Evolutionary conservation across 64 coral and sea anemone species (phyloP), one percentile per base, ranked within the genome.

Genomic region (Pocillopora verrucosa): DNA sequence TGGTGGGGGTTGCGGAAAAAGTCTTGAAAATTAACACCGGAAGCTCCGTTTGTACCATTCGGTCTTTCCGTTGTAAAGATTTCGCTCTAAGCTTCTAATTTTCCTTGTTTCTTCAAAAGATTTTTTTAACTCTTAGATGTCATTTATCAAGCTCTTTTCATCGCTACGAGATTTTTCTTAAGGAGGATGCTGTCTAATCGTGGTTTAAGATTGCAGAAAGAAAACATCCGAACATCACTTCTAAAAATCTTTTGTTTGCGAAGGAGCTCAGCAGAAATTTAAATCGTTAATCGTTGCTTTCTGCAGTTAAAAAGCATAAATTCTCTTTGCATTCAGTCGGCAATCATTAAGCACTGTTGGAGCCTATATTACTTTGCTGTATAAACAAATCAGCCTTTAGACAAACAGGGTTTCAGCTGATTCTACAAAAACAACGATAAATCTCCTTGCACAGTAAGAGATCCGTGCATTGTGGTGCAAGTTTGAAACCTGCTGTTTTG

Each of bases 351-450:
- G 15, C 59, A 16, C 63, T n/a, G 41, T 56, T 20, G 82, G 38
- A 56, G 3, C 38, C 25, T 11, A 14, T 37, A 19, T 20, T 13
- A 34, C 70, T 70, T 84, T 25, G 56, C 64, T 84, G 36, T 56
- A 11, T 64, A 84, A 84, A 84, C 64, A 84, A 70, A 25, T 84
- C 63, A 72, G 70, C 36, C 59, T 36, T 81, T 81, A 81, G 24
- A 60, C 79, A 81, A 81, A 81, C 26, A 63, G 58, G 24, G 34
- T 24, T 81, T 58, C 79, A 80, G 77, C 77, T 60, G 79, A 81
- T 37, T 20, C 75, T 58, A 81, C 60, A 63, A 63, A 16, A 1
- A 35, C 59, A 81, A 61, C 34, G 36, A 25, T 30, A 35, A 65
- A 30, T 9, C 36, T 15, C 36, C 38, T 57, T 4, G 56, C 36